Evolutionary conservation across 1,140 invertebrate species (phyloP).

Genomic region (Meloidogyne chitwoodi): DNA sequence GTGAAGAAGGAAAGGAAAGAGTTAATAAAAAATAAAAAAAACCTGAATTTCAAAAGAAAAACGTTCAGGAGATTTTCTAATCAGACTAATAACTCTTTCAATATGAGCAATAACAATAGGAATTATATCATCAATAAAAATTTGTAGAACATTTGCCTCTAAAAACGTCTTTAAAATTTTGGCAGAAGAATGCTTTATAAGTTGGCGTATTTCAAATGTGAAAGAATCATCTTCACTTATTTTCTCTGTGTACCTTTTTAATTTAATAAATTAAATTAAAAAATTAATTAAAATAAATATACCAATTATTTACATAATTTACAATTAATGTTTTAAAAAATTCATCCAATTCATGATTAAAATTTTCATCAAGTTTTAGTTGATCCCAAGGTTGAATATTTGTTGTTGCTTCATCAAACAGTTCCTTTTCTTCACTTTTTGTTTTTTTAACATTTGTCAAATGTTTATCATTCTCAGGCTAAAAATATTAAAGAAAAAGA

Average conservation of each 20-base stretch:
- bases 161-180: conserved; percentile 16
- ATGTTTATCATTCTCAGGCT: background rate
- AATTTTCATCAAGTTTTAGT: conserved; percentile 1
- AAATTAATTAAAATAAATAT: conserved; percentile 10
- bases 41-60: background rate
- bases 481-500: no score
- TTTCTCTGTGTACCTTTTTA: conserved; percentile 27
- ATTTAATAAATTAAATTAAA: background rate
- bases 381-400: conserved; percentile 18
- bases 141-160: conserved; percentile 24
- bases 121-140: conserved; percentile 34
- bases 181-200: conserved; percentile 37
- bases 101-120: conserved; percentile 35
- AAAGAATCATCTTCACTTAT: conserved; percentile 44
- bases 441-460: background rate
- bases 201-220: conserved; percentile 39
- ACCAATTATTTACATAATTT: conserved; percentile 42
- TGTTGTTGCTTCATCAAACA: background rate
- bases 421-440: background rate
- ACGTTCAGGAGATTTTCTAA: background rate
- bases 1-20: no score
- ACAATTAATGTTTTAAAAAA: conserved; percentile 28
- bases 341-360: conserved; percentile 41
- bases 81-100: conserved; percentile 28
- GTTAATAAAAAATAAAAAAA: background rate